These are phyloP conservation scores for Sinocyclocheilus rhinocerous DNA, from an alignment of 2,113 vertebrate genomes.

Conservation along the genomic window DNA sequence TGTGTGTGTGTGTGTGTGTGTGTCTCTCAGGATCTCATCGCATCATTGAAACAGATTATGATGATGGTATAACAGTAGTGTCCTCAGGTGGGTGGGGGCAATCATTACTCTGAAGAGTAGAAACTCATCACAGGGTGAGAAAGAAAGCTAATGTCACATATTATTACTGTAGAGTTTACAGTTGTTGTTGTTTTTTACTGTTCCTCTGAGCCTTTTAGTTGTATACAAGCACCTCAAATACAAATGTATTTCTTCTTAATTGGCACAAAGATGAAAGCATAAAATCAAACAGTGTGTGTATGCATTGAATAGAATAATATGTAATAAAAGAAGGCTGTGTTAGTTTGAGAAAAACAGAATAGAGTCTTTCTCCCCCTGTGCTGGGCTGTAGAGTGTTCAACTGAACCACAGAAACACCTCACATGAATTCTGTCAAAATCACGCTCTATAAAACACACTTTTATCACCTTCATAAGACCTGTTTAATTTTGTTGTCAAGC, in stretches of 20 bases:
- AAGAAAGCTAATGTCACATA: slow-evolving; percentile 44
- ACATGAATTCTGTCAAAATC: slow-evolving; percentile 3
- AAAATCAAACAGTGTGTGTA: not conserved
- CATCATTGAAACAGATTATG: slow-evolving; percentile 99
- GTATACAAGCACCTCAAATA: not conserved
- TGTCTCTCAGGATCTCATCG: slow-evolving; percentile 91
- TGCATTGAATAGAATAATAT: not conserved
- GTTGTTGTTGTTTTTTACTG: not conserved
- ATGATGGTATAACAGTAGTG: slow-evolving; percentile 97
- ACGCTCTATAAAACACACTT: slow-evolving; percentile 14
- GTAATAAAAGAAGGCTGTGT: not conserved
- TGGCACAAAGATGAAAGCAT: slow-evolving; percentile 13
- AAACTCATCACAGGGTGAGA: slow-evolving; percentile 73
- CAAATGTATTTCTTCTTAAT: not conserved
- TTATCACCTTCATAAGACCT: slow-evolving; percentile 52
- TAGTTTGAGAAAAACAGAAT: not conserved
- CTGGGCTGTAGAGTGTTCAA: slow-evolving; percentile 66
- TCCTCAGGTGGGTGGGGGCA: slow-evolving; percentile 93
- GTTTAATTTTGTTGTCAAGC: slow-evolving; percentile 48
- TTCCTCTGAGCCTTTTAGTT: not conserved
- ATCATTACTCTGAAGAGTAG: slow-evolving; percentile 73
- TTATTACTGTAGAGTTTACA: not conserved
- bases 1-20: slow-evolving; percentile 16
- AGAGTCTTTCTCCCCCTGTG: slow-evolving; percentile 70
- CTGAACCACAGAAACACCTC: slow-evolving; percentile 44